Percentiles rank a stretch among this genome's conserved stretches.
Evolutionary conservation across 1,140 invertebrate species (phyloP).

Genomic region (Phortica variegata): DNA sequence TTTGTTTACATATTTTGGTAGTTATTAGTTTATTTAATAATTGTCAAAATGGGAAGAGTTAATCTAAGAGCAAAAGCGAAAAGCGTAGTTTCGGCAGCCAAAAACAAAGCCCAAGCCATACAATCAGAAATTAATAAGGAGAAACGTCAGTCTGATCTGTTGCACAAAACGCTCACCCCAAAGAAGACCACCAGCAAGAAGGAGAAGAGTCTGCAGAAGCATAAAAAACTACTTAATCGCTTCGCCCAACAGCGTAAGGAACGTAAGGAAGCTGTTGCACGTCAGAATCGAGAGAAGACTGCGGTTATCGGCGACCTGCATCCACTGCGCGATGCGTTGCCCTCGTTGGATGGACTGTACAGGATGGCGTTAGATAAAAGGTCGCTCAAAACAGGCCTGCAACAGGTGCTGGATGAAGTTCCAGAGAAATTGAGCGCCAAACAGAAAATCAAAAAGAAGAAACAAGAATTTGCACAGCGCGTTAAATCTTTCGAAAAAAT

Average conservation of each 20-base stretch:
- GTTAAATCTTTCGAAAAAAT: slow-evolving; percentile 36
- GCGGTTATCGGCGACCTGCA: slow-evolving; percentile 45
- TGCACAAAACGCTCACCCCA: slow-evolving; percentile 40
- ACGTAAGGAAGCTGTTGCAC: slow-evolving; percentile 35
- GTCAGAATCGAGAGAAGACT: slow-evolving; percentile 41
- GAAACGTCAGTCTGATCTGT: slow-evolving; percentile 25
- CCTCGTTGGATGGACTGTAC: slow-evolving; percentile 46
- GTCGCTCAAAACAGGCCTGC: slow-evolving; percentile 15
- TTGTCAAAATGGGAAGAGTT: slow-evolving; percentile 12
- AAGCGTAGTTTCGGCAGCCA: slow-evolving; percentile 25
- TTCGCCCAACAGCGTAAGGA: slow-evolving; percentile 34
- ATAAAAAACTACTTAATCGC: slow-evolving; percentile 41
- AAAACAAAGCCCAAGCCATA: slow-evolving; percentile 33
- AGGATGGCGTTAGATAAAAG: slow-evolving; percentile 25
- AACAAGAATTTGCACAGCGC: slow-evolving; percentile 26
- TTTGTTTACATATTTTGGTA: too few relatives aligned
- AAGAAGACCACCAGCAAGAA: slow-evolving; percentile 42
- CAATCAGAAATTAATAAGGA: slow-evolving; percentile 27
- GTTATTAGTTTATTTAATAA: too few relatives aligned
- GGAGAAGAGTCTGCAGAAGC: slow-evolving; percentile 39
- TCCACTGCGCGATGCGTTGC: slow-evolving; percentile 45
- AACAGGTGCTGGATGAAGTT: slow-evolving; percentile 6
- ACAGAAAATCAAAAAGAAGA: slow-evolving; percentile 42
- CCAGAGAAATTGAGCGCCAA: slow-evolving; percentile 33
- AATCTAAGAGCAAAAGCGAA: slow-evolving; percentile 41